Evolutionary conservation across 2,888 invertebrate genomes (phyloP), one percentile per base, ranked within the genome.

Genomic region (Thereva nobilitata): DNA sequence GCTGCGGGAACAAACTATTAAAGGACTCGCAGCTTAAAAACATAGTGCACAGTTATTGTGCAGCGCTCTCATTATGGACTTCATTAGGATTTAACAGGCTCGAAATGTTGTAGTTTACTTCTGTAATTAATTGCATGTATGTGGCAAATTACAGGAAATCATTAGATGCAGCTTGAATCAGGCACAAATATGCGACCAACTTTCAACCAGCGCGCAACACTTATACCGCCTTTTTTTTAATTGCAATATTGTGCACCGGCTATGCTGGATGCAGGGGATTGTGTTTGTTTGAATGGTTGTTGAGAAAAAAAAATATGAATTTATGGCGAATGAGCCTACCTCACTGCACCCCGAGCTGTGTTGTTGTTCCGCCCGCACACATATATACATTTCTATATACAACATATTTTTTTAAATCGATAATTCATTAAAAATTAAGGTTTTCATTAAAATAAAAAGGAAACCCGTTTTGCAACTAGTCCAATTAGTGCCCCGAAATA

Each of bases 71-170:
- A 68, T 68, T 68, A 68, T 66, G 65, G 68, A 68, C 68, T 68
- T 68, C 68, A 68, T 68, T 68, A 68, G 68, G 65, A 68, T 66
- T 68, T 68, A 68, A 68, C 68, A 68, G 68, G 65, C 64, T 68
- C 68, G 68, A 55, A 61, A 68, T 40, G 68, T 64, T 66, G 68
- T 68, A 55, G 66, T 54, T 55, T 49, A 44, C 61, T 61, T 41
- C 61, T 61, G 41, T 72, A 73, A 73, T 73, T 72, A 73, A 72
- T 72, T 72, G 70, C 71, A 71, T 73, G 72, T 70, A 71, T 73
- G 71, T 72, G 71, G 73, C 71, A 72, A 73, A 73, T 73, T 72
- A 73, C 72, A 70, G 73, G 72, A 72, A 73, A 73, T 73, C 69
- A 72, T 72, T 73, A 73, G 61, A 61, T 61, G 61, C 10, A 23